Percentiles rank a stretch among this genome's conserved stretches.
These are phyloP conservation scores for Clarias gariepinus DNA, from an alignment of 2,113 vertebrate genomes.

Conservation along the genomic window DNA sequence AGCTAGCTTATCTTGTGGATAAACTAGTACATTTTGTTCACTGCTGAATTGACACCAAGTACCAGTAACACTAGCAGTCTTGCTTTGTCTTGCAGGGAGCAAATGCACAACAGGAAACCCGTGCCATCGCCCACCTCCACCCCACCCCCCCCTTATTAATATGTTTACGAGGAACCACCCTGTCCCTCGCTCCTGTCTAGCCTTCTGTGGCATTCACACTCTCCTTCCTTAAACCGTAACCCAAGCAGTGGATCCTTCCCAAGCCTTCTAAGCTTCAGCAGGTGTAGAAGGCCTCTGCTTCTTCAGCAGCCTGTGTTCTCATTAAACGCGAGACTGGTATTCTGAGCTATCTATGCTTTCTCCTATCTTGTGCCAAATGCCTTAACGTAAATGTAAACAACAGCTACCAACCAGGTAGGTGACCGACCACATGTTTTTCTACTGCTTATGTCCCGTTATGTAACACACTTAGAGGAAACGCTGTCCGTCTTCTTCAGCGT, in stretches of 20 bases:
- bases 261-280: not conserved
- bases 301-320: constrained; percentile 27
- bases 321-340: constrained; percentile 2
- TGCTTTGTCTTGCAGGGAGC: not conserved
- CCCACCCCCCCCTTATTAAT: constrained; percentile 1
- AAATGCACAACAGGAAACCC: constrained; percentile 16
- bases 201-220: constrained; percentile 25
- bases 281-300: not conserved
- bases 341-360: not conserved
- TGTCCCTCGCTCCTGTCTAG: constrained; percentile 18
- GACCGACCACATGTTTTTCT: no score
- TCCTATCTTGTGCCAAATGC: not conserved
- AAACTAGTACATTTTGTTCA: not conserved
- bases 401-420: no score
- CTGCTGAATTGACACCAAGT: not conserved
- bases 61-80: not conserved
- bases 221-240: not conserved
- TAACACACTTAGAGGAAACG: no score
- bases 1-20: not conserved
- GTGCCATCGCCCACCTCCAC: not conserved
- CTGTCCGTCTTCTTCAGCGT: no score
- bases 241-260: not conserved
- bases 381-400: no score
- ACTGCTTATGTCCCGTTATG: no score
- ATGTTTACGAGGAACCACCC: constrained; percentile 36